Evolutionary conservation across 2,888 invertebrate species (phyloP), one percentile per base, ranked within the genome.

Genomic region (Leucoptera coffeella): DNA sequence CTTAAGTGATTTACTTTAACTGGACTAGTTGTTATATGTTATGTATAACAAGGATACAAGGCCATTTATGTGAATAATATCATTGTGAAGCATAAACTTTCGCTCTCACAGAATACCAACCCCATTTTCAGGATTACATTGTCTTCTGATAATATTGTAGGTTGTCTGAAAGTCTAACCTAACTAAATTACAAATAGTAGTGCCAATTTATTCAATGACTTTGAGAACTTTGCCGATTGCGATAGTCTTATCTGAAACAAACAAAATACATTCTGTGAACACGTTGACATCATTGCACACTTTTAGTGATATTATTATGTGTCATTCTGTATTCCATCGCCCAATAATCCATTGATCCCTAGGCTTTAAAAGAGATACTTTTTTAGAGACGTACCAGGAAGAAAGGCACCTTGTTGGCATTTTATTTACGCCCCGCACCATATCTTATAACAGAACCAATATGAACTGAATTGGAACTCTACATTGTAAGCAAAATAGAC

Each of bases 201-300:
- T 59, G 62, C 60, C 60, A 56, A 61, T 74, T 84, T 85, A 93
- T 71, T 92, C 92, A 52, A 91, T 74, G 60, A 93, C 86, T 77
- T 93, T 94, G 61, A 95, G 80, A 67, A 95, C 94, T 78, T 99
- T 99, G 50, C 99, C 24, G 14, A 24, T 24, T 14, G 24, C 24
- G 14, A 24, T 24, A 30, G 65, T 67, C 58, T 67, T 65, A 56
- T 67, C 67, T 65, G 67, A 39, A 64, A 65, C 38, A 33, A 44
- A 40, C 35, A 33, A 35, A 30, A 35, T 22, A 26, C n/a, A n/a
- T n/a, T n/a, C n/a, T n/a, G n/a, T n/a, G n/a, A n/a, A n/a, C n/a
- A n/a, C n/a, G n/a, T n/a, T n/a, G n/a, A n/a, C n/a, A n/a, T n/a
- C n/a, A n/a, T n/a, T n/a, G n/a, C n/a, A n/a, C n/a, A n/a, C n/a